These are phyloP conservation scores for Rhyacichthys aspro DNA, from an alignment of 2,797 vertebrate genomes.

Conservation along the genomic window DNA sequence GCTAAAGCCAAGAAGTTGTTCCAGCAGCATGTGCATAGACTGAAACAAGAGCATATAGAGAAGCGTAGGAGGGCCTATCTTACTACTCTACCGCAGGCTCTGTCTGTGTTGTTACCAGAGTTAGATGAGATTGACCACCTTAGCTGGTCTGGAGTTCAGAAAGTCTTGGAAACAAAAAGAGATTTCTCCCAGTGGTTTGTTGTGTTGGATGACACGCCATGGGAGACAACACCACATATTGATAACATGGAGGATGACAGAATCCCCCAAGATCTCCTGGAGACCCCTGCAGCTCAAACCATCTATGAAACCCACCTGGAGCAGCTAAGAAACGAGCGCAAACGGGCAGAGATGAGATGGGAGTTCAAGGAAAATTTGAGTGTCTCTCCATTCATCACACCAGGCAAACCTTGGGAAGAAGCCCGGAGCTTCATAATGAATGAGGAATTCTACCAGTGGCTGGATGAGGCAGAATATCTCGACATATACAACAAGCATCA, in stretches of 20 bases:
- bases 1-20: constrained; percentile 95
- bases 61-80: constrained; percentile 87
- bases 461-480: constrained; percentile 90
- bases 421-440: constrained; percentile 98
- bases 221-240: constrained; percentile 91
- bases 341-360: constrained; percentile 87
- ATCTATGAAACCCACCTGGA: constrained; percentile 88
- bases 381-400: constrained; percentile 91
- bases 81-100: constrained; percentile 85
- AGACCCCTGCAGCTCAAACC: constrained; percentile 84
- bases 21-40: constrained; percentile 91
- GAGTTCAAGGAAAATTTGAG: constrained; percentile 92
- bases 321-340: constrained; percentile 88
- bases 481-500: constrained; percentile 96
- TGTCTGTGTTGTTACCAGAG: constrained; percentile 86
- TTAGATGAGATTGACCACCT: constrained; percentile 93
- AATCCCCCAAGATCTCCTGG: constrained; percentile 94
- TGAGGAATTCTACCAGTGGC: constrained; percentile 94
- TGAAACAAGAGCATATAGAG: constrained; percentile 96
- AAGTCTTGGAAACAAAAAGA: constrained; percentile 90
- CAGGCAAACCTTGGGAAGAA: constrained; percentile 97
- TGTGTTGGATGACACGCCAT: constrained; percentile 93
- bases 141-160: constrained; percentile 89
- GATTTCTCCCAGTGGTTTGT: constrained; percentile 94
- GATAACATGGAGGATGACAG: constrained; percentile 89